phyloP scores from a whole-genome alignment of 2,797 vertebrate genomes.

The Siniperca scherzeri region DNA sequence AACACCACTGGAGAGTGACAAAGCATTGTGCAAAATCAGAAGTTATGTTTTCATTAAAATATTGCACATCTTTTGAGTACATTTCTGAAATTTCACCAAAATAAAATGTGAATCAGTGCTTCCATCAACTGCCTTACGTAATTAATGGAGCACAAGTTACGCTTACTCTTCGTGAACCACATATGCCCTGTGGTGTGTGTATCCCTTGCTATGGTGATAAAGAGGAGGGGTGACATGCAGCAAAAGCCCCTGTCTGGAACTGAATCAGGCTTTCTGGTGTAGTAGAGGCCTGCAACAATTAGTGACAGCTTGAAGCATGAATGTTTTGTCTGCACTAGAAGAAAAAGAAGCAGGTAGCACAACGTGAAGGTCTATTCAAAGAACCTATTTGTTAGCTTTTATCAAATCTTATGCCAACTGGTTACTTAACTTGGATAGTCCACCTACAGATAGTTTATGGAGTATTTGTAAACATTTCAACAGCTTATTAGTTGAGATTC shows the following conservation, averaged over 20 bases:
- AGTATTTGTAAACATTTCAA: too few species aligned
- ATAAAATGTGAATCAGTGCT: not conserved
- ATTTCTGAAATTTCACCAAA: not conserved
- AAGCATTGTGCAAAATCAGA: not conserved
- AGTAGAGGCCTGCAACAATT: not conserved
- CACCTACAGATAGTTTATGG: too few species aligned
- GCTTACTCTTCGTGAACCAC: not conserved
- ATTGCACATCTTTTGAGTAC: not conserved
- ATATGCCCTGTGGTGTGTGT: constrained; percentile 19
- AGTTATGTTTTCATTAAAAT: not conserved
- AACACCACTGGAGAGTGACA: not conserved
- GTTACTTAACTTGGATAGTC: too few species aligned
- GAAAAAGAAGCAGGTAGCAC: constrained; percentile 3
- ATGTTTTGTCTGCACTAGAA: not conserved
- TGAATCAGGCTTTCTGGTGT: constrained; percentile 8
- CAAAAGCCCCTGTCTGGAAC: not conserved
- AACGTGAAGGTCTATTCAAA: not conserved
- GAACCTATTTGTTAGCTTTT: not conserved
- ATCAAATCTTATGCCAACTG: not conserved
- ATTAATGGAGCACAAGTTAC: not conserved
- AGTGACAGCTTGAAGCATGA: not conserved
- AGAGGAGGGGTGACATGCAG: not conserved
- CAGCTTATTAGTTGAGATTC: too few species aligned
- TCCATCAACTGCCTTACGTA: not conserved
- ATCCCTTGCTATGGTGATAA: not conserved